These are phyloP conservation scores for Clarias gariepinus DNA, from an alignment of 2,113 vertebrate genomes.

Conservation along the genomic window DNA sequence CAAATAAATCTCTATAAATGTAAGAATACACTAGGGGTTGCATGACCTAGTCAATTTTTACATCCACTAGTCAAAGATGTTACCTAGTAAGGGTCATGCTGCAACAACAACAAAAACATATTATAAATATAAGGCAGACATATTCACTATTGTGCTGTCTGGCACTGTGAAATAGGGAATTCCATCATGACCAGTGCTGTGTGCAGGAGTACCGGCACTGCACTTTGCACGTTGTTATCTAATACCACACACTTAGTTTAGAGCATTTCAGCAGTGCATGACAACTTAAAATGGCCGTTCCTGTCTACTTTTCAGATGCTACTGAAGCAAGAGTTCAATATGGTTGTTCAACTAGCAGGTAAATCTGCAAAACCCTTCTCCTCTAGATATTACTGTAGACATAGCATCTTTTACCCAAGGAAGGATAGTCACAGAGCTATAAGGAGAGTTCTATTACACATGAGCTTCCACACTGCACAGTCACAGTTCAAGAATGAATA, in stretches of 20 bases:
- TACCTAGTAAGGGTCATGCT: neutral
- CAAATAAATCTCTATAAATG: too few relatives aligned
- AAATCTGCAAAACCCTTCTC: neutral
- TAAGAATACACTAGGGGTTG: neutral
- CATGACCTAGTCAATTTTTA: neutral
- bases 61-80: neutral
- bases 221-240: neutral
- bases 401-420: neutral
- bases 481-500: neutral
- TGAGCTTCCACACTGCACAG: neutral
- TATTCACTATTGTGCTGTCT: neutral
- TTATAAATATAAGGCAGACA: neutral
- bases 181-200: neutral
- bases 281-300: neutral
- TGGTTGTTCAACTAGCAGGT: neutral
- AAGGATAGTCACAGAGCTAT: neutral
- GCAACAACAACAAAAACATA: neutral
- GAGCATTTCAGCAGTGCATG: neutral
- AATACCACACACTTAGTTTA: neutral
- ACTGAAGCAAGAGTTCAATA: neutral
- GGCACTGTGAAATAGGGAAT: neutral
- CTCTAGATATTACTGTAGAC: neutral
- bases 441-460: neutral
- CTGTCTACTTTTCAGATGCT: neutral
- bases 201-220: neutral